Base-by-base conservation (phyloP, 2,113 vertebrate species). In the Rhineura floridana region DNA sequence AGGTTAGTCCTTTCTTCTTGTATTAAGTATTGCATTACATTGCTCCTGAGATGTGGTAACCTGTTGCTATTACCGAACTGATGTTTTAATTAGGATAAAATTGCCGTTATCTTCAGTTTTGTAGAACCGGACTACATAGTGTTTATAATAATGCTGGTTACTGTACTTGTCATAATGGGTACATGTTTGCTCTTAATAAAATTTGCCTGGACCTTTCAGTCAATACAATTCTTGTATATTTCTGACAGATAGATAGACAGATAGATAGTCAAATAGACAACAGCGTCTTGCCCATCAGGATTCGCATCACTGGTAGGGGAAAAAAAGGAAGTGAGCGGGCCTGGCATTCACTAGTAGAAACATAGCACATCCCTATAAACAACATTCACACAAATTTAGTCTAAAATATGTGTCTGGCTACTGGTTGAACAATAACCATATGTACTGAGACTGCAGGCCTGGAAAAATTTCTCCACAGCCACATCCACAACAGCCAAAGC, bases 271-370 rank as follows among this genome's bases (percentile, higher is more conserved):
- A n/a, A 39, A 4, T 13, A 83, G 36, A 48, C 33, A 67, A 9
- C 63, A 33, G 62, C 6, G 36, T 79, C 62, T 79, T 8, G n/a
- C 65, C 33, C 28, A 50, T 33, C 46, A 62, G 23, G 21, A 36
- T 48, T 59, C 44, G 21, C 79, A 52, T 15, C 36, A 25, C 39
- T 36, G 12, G 13, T 50, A 50, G 6, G 42, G 30, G 15, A 85
- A 82, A 88, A 86, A 91, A 84, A 4, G 42, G 88, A 89, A 90
- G 91, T 77, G 70, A 91, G 70, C 59, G 30, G 93, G 5, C 23
- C 6, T 91, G 87, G 77, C 44, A 39, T 90, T 82, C 78, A 63
- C 90, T 81, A 83, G 81, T 67, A 44, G 25, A 83, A 55, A 48
- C 21, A 62, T 3, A 86, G 39, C 33, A 81, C 8, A 65, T 2